phyloP scores from a whole-genome alignment of 2,888 invertebrate species.

The Aphodius sticticus region DNA sequence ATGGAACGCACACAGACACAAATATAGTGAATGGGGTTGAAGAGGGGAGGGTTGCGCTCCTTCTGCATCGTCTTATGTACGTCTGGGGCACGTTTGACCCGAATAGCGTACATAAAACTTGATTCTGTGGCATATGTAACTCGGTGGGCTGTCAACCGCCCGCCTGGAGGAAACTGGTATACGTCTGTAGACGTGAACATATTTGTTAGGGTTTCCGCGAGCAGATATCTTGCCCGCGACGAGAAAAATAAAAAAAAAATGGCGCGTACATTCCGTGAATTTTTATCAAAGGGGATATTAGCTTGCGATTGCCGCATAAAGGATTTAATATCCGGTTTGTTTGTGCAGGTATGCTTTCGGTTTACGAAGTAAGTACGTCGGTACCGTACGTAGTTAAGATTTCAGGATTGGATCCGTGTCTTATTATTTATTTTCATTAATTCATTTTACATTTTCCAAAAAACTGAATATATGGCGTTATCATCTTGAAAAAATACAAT shows the following conservation, averaged over 20 bases:
- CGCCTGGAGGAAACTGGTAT: not conserved
- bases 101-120: constrained; percentile 36
- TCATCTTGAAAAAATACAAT: too few species aligned
- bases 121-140: constrained; percentile 32
- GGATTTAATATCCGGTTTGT: not conserved
- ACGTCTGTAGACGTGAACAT: not conserved
- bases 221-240: not conserved
- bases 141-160: constrained; percentile 9
- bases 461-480: too few species aligned
- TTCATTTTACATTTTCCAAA: too few species aligned
- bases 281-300: not conserved
- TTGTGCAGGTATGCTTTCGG: not conserved
- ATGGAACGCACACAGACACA: not conserved
- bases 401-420: not conserved
- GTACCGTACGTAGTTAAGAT: not conserved
- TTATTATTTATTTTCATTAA: too few species aligned
- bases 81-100: constrained; percentile 30
- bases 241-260: not conserved
- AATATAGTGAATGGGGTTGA: constrained; percentile 8
- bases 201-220: constrained; percentile 4
- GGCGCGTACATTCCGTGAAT: not conserved
- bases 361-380: not conserved
- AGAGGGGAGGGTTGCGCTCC: constrained; percentile 5
- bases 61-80: constrained; percentile 23
- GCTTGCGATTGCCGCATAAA: not conserved